Conservation (phyloP, 2,797 vertebrate genomes). For the Acomys russatus region DNA sequence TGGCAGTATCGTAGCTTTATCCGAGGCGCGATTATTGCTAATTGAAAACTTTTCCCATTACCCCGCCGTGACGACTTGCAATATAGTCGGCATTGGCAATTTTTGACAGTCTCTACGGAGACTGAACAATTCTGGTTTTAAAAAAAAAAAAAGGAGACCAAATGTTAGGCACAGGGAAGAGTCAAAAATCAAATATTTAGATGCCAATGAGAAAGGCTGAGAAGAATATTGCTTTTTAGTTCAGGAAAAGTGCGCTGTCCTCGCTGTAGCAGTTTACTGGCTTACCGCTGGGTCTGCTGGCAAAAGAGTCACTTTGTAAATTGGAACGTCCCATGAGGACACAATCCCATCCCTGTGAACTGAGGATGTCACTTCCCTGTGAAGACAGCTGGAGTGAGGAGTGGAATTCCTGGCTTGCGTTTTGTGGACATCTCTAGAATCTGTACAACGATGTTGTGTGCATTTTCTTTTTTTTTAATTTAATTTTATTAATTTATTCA, state of each 20-base stretch:
- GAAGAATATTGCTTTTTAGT: not conserved
- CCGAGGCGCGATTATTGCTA: slow-evolving; percentile 95
- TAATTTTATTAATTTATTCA: too few species aligned
- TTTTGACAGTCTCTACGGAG: slow-evolving; percentile 93
- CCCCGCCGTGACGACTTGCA: slow-evolving; percentile 91
- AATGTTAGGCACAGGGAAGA: not conserved
- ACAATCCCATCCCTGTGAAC: not conserved
- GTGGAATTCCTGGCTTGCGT: not conserved
- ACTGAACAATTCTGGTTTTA: slow-evolving; percentile 56
- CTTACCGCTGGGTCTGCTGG: not conserved
- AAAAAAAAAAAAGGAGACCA: not conserved
- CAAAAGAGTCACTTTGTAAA: not conserved
- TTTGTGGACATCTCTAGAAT: not conserved
- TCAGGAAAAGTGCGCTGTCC: not conserved
- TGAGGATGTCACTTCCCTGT: not conserved
- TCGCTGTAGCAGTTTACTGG: not conserved
- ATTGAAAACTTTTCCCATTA: slow-evolving; percentile 95
- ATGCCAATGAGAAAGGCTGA: not conserved
- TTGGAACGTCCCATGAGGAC: not conserved
- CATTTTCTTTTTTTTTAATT: not conserved
- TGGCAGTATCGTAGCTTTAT: slow-evolving; percentile 95
- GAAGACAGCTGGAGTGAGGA: not conserved
- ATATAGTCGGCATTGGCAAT: slow-evolving; percentile 94
- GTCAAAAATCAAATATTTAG: not conserved
- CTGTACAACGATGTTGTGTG: not conserved